Evolutionary conservation across 2,888 invertebrate species (phyloP).

Genomic region (Amphipoea lucens): DNA sequence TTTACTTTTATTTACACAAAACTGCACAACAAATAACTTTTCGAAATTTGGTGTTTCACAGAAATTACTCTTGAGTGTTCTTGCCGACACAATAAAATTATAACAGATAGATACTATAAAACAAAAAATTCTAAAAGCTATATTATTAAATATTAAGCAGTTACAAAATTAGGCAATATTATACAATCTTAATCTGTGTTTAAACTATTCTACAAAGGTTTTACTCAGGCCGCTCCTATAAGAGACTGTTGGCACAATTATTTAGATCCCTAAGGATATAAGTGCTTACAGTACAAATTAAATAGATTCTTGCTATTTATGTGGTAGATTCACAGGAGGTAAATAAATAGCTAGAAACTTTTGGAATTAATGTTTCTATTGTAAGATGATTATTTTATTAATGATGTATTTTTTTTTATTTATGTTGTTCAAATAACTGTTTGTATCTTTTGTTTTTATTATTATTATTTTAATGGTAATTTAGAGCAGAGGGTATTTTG

Average conservation of each 20-base stretch:
- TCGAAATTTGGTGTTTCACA: slow-evolving; percentile 6
- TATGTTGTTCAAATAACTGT: not conserved
- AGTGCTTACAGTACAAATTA: not conserved
- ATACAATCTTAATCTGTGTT: not conserved
- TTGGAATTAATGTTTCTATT: not conserved
- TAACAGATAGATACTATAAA: slow-evolving; percentile 1
- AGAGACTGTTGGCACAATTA: not conserved
- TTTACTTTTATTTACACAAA: slow-evolving; percentile 8
- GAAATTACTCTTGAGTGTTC: not conserved
- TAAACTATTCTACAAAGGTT: not conserved
- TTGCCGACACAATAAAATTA: slow-evolving; percentile 7
- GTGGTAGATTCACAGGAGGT: not conserved
- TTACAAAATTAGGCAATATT: not conserved
- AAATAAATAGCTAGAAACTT: not conserved
- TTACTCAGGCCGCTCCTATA: slow-evolving; percentile 5
- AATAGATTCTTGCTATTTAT: not conserved
- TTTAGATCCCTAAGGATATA: not conserved
- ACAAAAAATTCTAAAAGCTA: not conserved
- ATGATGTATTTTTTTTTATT: slow-evolving; percentile 7
- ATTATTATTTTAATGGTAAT: not conserved
- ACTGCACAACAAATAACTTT: not conserved
- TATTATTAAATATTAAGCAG: not conserved
- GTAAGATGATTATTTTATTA: not conserved
- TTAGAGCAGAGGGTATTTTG: not conserved
- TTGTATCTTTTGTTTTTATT: not conserved